Conservation (phyloP, 2,797 vertebrate genomes). For the Zenarchopterus dispar region DNA sequence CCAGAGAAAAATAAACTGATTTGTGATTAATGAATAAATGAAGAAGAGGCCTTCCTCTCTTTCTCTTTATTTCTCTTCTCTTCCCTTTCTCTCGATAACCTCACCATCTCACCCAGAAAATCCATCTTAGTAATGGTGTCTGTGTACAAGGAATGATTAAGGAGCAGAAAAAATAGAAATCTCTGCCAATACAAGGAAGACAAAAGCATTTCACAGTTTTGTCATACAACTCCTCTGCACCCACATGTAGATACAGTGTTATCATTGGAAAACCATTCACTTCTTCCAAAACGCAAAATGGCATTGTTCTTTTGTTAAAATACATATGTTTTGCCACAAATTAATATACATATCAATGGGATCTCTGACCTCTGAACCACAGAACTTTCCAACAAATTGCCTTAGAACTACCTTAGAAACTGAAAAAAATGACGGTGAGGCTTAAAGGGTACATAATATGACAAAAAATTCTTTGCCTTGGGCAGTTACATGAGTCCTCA, state of each 20-base stretch:
- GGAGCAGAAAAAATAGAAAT: slow-evolving; percentile 51
- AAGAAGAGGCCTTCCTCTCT: slow-evolving; percentile 45
- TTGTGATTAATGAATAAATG: slow-evolving; percentile 80
- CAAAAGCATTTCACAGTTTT: slow-evolving; percentile 43
- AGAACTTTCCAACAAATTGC: too few relatives aligned
- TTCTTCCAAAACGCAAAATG: too few relatives aligned
- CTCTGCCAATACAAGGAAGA: slow-evolving; percentile 47
- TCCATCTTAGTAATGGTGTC: slow-evolving; percentile 67
- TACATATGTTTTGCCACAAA: too few relatives aligned
- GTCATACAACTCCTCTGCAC: slow-evolving; percentile 33
- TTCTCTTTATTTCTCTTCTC: slow-evolving; percentile 8
- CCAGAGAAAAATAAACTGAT: slow-evolving; percentile 73
- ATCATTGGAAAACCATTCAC: not conserved
- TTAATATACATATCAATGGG: too few relatives aligned
- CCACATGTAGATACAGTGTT: slow-evolving; percentile 49
- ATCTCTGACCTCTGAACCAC: too few relatives aligned
- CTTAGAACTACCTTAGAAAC: too few relatives aligned
- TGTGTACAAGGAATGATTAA: slow-evolving; percentile 58
- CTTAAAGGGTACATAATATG: too few relatives aligned
- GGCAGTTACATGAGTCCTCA: too few relatives aligned
- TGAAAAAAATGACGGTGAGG: too few relatives aligned
- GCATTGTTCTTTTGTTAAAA: too few relatives aligned
- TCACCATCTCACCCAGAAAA: slow-evolving; percentile 47
- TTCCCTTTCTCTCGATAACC: slow-evolving; percentile 19
- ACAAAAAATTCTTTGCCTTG: too few relatives aligned